Percentiles rank a stretch among this genome's conserved stretches.
phyloP scores from a whole-genome alignment of 2,113 vertebrate species.

The Megaptera novaeangliae region DNA sequence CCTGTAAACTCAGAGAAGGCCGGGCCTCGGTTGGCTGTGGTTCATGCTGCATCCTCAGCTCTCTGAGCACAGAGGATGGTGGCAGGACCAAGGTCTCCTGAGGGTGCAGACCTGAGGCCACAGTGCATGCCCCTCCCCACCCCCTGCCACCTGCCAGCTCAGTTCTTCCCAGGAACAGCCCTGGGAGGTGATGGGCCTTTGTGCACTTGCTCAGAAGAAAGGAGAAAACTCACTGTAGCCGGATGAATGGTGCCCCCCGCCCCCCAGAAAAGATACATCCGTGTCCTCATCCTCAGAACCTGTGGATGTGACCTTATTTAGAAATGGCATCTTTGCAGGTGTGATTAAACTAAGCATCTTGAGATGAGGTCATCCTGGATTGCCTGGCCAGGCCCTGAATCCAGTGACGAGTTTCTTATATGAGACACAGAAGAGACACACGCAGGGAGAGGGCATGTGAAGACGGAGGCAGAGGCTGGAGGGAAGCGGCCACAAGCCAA shows the following conservation, averaged over 20 bases:
- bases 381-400: background rate
- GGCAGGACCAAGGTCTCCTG: background rate
- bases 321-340: background rate
- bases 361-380: background rate
- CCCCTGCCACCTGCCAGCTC: background rate
- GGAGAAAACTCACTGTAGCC: background rate
- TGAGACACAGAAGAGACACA: background rate
- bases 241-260: background rate
- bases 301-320: background rate
- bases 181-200: background rate
- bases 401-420: background rate
- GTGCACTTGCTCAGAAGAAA: background rate
- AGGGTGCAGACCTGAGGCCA: background rate
- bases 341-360: background rate
- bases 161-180: background rate
- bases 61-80: background rate
- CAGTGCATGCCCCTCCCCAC: background rate
- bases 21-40: rapidly evolving
- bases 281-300: background rate
- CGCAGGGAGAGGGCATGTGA: rapidly evolving
- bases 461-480: background rate
- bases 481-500: rapidly evolving
- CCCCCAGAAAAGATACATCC: too few species aligned
- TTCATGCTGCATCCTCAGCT: background rate
- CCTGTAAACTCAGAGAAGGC: background rate